Evolutionary conservation across 2,888 invertebrate genomes (phyloP).

Genomic region (Agrilus cyanescens): DNA sequence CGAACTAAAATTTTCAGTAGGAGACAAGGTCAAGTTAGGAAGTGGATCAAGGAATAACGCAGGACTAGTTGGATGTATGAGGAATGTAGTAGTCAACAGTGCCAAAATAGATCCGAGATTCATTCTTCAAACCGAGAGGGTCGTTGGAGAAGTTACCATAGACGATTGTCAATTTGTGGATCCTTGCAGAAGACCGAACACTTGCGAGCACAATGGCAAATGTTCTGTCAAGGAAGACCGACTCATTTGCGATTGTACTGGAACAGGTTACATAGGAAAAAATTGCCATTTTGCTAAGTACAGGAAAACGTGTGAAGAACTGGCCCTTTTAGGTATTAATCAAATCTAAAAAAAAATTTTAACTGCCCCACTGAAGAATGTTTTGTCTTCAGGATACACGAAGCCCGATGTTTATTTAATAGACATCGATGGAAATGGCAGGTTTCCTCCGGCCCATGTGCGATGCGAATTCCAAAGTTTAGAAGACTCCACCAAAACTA

Average conservation of each 20-base stretch:
- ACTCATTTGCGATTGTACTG: conserved; percentile 80
- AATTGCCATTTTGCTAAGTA: conserved; percentile 91
- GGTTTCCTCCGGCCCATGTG: conserved; percentile 83
- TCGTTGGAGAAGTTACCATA: conserved; percentile 78
- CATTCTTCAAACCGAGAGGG: conserved; percentile 72
- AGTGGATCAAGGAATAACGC: conserved; percentile 63
- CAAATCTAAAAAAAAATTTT: neutral
- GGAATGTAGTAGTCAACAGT: conserved; percentile 76
- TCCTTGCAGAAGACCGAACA: conserved; percentile 78
- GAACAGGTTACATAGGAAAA: conserved; percentile 84
- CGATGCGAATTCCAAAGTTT: conserved; percentile 84
- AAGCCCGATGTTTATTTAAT: conserved; percentile 85
- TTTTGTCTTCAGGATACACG: conserved; percentile 48
- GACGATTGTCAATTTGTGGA: conserved; percentile 85
- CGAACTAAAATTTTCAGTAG: conserved; percentile 32
- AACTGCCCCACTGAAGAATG: neutral
- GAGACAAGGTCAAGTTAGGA: conserved; percentile 48
- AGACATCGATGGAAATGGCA: conserved; percentile 88
- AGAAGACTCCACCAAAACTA: conserved; percentile 74
- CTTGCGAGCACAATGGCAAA: conserved; percentile 84
- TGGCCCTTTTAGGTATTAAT: conserved; percentile 58
- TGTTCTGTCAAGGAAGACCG: conserved; percentile 82
- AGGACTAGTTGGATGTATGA: conserved; percentile 85
- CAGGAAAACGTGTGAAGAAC: conserved; percentile 83
- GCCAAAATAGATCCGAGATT: conserved; percentile 61